Conservation (phyloP, 2,113 vertebrate species). For the Origma solitaria region DNA sequence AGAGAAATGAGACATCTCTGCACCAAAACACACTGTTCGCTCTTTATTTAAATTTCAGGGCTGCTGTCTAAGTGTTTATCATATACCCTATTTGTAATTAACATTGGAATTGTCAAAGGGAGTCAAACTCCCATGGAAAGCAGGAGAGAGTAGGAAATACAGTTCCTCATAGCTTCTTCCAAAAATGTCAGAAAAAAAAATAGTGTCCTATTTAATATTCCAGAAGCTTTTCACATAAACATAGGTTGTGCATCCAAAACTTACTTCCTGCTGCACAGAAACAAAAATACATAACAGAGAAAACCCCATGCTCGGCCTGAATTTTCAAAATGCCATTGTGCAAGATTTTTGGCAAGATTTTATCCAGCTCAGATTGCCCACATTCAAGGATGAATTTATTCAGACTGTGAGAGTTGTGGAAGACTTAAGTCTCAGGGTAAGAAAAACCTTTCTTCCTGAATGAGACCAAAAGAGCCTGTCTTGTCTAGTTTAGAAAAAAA, state of each 20-base stretch:
- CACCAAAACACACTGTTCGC: not conserved
- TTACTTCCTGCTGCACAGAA: not conserved
- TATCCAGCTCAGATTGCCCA: not conserved
- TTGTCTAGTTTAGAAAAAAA: not conserved
- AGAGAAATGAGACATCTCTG: not conserved
- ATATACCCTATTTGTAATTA: not conserved
- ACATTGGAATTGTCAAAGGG: not conserved
- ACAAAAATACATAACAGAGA: not conserved
- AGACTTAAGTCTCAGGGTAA: not conserved
- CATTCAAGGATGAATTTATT: not conserved
- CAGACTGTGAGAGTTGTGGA: not conserved
- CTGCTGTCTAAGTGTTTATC: not conserved
- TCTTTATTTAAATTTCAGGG: not conserved
- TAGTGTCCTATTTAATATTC: not conserved
- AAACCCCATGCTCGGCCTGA: not conserved
- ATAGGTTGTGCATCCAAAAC: not conserved
- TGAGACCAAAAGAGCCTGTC: not conserved
- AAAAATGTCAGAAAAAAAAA: not conserved
- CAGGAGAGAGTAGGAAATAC: not conserved
- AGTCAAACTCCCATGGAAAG: not conserved
- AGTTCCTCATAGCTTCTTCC: not conserved
- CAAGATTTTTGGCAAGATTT: conserved; percentile 1
- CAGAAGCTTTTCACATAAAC: not conserved
- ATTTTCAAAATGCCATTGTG: not conserved
- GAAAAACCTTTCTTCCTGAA: not conserved